phyloP scores from a whole-genome alignment of 2,113 vertebrate species.

The Indri indri region DNA sequence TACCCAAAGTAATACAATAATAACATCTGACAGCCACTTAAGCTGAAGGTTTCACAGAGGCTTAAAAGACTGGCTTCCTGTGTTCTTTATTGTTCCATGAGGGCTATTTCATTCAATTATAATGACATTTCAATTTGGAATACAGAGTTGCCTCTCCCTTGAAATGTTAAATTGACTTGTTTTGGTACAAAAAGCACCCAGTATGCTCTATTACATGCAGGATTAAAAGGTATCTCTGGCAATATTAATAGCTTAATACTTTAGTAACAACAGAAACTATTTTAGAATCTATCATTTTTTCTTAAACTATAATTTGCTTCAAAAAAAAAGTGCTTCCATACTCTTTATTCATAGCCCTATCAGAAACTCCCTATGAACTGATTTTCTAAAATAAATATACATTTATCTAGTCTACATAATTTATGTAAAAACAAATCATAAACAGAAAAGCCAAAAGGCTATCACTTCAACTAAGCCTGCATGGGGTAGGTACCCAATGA shows the following conservation, averaged over 20 bases:
- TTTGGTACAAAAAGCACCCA: conserved; percentile 55
- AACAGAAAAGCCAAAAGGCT: conserved; percentile 44
- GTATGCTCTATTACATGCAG: conserved; percentile 49
- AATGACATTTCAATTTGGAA: conserved; percentile 73
- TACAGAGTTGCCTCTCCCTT: conserved; percentile 59
- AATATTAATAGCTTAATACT: conserved; percentile 57
- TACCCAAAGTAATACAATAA: conserved; percentile 53
- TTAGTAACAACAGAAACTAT: conserved; percentile 60
- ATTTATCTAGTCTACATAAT: conserved; percentile 53
- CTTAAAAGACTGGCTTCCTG: conserved; percentile 41
- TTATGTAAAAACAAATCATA: conserved; percentile 50
- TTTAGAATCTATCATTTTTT: conserved; percentile 49
- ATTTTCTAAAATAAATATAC: conserved; percentile 52
- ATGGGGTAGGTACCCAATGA: background rate
- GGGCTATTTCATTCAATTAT: conserved; percentile 72
- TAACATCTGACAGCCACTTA: conserved; percentile 57
- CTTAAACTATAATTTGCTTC: conserved; percentile 58
- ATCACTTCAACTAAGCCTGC: conserved; percentile 21
- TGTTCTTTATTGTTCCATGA: conserved; percentile 54
- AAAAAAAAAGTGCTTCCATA: conserved; percentile 22
- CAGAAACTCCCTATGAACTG: conserved; percentile 51
- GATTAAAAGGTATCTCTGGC: conserved; percentile 59
- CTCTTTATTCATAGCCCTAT: conserved; percentile 46
- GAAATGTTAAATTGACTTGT: conserved; percentile 70
- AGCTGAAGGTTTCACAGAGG: conserved; percentile 38